Conservation (phyloP, 1,140 invertebrate species). For the Cyclargus thomasi region DNA sequence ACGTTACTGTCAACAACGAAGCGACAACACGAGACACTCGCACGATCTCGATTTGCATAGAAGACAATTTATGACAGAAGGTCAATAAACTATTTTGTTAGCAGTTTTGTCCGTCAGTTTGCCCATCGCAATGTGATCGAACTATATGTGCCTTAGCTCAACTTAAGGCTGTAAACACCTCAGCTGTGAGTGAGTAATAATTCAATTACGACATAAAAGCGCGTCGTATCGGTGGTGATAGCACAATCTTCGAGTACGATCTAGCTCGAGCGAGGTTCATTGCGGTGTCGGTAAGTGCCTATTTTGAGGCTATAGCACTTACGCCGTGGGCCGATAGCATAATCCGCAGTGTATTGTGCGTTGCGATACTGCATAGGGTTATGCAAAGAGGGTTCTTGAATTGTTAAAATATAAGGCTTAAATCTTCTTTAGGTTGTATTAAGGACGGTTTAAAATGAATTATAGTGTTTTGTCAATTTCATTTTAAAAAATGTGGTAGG, state of each 20-base stretch:
- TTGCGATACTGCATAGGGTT: constrained; percentile 44
- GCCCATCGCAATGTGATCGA: not conserved
- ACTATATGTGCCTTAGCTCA: not conserved
- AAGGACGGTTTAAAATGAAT: too few relatives aligned
- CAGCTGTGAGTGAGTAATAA: constrained; percentile 52
- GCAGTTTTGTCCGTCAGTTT: too few relatives aligned
- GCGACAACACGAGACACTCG: too few relatives aligned
- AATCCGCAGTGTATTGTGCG: constrained; percentile 65
- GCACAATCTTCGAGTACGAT: constrained; percentile 56
- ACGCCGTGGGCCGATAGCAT: constrained; percentile 57
- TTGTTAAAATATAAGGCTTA: constrained; percentile 26
- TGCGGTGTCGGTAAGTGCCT: constrained; percentile 65
- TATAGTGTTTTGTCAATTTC: too few relatives aligned
- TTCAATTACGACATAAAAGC: constrained; percentile 63
- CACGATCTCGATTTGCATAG: too few relatives aligned
- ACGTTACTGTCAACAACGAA: too few relatives aligned
- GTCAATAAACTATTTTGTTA: too few relatives aligned
- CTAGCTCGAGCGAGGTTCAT: constrained; percentile 55
- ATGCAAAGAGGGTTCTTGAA: constrained; percentile 36
- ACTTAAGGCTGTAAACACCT: constrained; percentile 43
- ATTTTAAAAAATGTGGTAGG: too few relatives aligned
- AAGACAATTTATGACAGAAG: too few relatives aligned
- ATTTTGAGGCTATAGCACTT: constrained; percentile 66
- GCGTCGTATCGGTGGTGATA: constrained; percentile 52
- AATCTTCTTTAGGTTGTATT: too few relatives aligned